Conservation (phyloP, 2,797 vertebrate species). For the Brachyrhaphis roseni region DNA sequence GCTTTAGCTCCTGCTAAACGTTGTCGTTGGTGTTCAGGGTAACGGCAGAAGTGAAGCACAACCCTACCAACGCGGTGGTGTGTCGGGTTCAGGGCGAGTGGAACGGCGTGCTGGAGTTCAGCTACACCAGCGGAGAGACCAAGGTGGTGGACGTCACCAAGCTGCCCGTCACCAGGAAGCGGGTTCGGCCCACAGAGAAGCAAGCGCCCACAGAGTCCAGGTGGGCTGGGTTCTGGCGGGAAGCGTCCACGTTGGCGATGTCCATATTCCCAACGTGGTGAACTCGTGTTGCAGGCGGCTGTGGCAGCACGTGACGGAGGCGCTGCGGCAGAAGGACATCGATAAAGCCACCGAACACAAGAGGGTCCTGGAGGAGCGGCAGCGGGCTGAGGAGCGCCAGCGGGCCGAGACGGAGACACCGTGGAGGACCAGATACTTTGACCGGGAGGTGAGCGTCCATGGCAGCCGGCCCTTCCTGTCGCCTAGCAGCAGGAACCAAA, state of each 20-base stretch:
- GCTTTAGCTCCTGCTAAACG: no score
- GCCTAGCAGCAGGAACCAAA: neutral
- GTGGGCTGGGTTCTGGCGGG: conserved; percentile 62
- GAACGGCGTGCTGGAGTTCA: conserved; percentile 94
- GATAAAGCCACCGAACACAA: conserved; percentile 98
- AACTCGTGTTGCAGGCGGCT: conserved; percentile 80
- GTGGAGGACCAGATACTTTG: conserved; percentile 94
- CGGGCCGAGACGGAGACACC: conserved; percentile 87
- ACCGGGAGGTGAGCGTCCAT: conserved; percentile 85
- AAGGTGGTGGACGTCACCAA: conserved; percentile 89
- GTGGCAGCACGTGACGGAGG: conserved; percentile 94
- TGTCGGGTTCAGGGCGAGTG: conserved; percentile 97
- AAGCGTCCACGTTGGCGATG: neutral
- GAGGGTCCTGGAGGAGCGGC: conserved; percentile 90
- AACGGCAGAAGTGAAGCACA: conserved; percentile 96
- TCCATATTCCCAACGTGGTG: neutral
- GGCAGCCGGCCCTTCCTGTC: neutral
- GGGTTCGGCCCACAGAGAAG: conserved; percentile 88
- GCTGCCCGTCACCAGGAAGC: conserved; percentile 88
- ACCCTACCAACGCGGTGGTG: conserved; percentile 87
- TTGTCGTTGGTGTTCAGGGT: conserved; percentile 79
- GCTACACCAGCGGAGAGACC: conserved; percentile 88
- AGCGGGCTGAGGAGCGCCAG: conserved; percentile 91
- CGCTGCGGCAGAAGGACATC: conserved; percentile 90
- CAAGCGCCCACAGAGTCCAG: conserved; percentile 94